Conservation (phyloP, 2,888 invertebrate genomes). For the Steromphala cineraria region DNA sequence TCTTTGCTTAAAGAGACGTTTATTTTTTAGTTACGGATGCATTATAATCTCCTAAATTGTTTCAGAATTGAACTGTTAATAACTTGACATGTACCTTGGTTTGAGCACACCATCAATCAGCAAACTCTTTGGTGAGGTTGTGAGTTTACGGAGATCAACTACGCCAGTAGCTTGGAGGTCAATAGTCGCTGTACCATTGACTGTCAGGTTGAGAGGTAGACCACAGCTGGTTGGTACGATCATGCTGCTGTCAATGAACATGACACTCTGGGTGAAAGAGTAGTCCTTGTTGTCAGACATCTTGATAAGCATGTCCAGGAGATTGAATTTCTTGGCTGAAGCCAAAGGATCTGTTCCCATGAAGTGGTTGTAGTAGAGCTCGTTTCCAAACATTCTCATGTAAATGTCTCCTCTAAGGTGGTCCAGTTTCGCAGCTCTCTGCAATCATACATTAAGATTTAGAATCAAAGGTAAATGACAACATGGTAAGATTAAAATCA, state of each 20-base stretch:
- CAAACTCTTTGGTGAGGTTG: constrained; percentile 77
- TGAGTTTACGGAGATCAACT: constrained; percentile 82
- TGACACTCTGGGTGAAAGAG: constrained; percentile 87
- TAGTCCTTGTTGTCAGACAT: constrained; percentile 83
- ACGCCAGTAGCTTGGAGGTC: constrained; percentile 89
- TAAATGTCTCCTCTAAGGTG: constrained; percentile 79
- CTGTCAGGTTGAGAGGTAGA: constrained; percentile 87
- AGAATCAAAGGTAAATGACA: too few species aligned
- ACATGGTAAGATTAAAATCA: background rate
- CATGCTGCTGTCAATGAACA: constrained; percentile 92
- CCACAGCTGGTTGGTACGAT: constrained; percentile 90
- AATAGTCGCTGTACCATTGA: constrained; percentile 90
- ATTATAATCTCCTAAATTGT: too few species aligned
- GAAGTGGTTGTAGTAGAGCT: constrained; percentile 78
- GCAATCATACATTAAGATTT: background rate
- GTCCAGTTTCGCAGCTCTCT: constrained; percentile 38
- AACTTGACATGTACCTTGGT: constrained; percentile 81
- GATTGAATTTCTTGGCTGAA: constrained; percentile 73
- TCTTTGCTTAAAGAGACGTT: too few species aligned
- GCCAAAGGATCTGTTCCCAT: constrained; percentile 52
- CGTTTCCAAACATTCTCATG: constrained; percentile 92
- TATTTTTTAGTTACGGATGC: too few species aligned
- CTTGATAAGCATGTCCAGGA: constrained; percentile 78
- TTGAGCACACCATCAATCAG: constrained; percentile 88
- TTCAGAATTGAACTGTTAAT: too few species aligned